phyloP scores from a whole-genome alignment of 1,140 invertebrate genomes.

The Bombus breviceps region DNA sequence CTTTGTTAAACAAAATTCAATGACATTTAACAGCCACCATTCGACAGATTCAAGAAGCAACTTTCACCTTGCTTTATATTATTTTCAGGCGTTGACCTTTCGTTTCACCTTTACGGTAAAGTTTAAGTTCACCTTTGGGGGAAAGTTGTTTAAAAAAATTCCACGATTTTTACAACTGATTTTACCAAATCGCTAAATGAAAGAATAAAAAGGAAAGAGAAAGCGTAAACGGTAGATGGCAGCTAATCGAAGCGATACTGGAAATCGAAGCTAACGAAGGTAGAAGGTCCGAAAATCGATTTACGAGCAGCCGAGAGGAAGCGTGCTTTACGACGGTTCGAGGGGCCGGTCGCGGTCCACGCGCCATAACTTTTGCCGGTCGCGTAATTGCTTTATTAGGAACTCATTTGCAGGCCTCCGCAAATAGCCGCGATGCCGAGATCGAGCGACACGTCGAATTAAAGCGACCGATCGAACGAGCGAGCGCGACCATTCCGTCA shows the following conservation, averaged over 20 bases:
- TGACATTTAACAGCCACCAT: neutral
- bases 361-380: slow-evolving; percentile 40
- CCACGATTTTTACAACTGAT: neutral
- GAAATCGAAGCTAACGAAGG: too few relatives aligned
- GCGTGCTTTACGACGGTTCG: slow-evolving; percentile 33
- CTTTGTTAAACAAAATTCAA: neutral
- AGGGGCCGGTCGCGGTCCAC: neutral
- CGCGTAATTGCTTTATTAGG: slow-evolving; percentile 74
- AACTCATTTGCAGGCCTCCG: slow-evolving; percentile 67
- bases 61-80: neutral
- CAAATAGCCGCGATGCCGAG: slow-evolving; percentile 17
- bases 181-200: neutral
- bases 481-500: neutral
- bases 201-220: neutral
- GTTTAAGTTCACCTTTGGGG: too few relatives aligned
- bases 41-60: neutral
- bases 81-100: neutral
- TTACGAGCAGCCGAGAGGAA: slow-evolving; percentile 35
- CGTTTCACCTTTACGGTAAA: too few relatives aligned
- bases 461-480: slow-evolving; percentile 26
- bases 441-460: slow-evolving; percentile 37
- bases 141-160: neutral
- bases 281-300: slow-evolving; percentile 47
- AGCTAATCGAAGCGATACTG: neutral
- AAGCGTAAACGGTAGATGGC: neutral